phyloP scores from a whole-genome alignment of 2,113 vertebrate species.

The Spea bombifrons region DNA sequence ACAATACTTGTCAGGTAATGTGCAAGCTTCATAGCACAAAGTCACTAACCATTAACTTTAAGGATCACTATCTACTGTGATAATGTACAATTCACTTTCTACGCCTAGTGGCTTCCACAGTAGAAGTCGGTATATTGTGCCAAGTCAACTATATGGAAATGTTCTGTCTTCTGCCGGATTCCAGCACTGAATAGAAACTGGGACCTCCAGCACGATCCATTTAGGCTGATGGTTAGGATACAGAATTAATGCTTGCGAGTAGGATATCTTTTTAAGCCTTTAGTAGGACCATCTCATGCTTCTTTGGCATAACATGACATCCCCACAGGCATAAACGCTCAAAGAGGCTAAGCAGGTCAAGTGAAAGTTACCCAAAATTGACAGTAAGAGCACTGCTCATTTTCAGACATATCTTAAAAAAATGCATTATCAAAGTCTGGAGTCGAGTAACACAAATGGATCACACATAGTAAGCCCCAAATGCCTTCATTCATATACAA shows the following conservation, averaged over 20 bases:
- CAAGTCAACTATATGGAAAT: slow-evolving; percentile 28
- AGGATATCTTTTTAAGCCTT: background rate
- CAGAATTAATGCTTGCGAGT: slow-evolving; percentile 15
- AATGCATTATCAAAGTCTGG: slow-evolving; percentile 14
- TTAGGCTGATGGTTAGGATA: slow-evolving; percentile 29
- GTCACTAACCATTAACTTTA: slow-evolving; percentile 38
- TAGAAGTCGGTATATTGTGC: slow-evolving; percentile 22
- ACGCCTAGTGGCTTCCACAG: slow-evolving; percentile 1
- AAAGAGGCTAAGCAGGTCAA: slow-evolving; percentile 37
- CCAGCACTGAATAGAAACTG: slow-evolving; percentile 39
- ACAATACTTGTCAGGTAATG: slow-evolving; percentile 14
- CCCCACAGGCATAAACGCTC: slow-evolving; percentile 7
- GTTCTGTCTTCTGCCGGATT: background rate
- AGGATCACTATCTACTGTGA: slow-evolving; percentile 38
- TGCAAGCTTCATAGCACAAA: slow-evolving; percentile 37
- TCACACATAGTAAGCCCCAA: background rate
- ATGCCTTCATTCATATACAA: slow-evolving; percentile 6
- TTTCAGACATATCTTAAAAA: slow-evolving; percentile 2
- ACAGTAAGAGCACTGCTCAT: background rate
- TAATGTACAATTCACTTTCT: slow-evolving; percentile 35
- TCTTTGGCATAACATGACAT: slow-evolving; percentile 14
- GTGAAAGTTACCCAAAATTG: slow-evolving; percentile 5
- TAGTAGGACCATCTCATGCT: background rate
- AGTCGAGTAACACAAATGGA: slow-evolving; percentile 1
- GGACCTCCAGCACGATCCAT: slow-evolving; percentile 38